Conservation (phyloP, 2,113 vertebrate genomes). For the Coreoperca whiteheadi region DNA sequence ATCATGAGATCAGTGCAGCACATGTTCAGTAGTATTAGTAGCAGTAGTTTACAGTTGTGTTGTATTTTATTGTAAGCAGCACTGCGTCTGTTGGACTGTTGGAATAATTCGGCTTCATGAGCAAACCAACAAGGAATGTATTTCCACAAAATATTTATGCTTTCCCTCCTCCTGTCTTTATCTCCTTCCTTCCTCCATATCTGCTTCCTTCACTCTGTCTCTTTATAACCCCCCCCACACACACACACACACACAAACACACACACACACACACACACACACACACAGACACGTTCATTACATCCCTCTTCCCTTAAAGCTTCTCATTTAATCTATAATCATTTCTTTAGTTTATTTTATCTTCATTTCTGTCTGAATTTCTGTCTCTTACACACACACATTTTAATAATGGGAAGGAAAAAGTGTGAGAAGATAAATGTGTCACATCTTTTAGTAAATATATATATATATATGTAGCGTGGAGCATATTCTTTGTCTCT, state of each 20-base stretch:
- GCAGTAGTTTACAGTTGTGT: neutral
- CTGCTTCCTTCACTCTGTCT: conserved; percentile 68
- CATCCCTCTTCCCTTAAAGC: neutral
- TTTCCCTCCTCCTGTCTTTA: conserved; percentile 63
- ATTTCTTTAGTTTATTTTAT: neutral
- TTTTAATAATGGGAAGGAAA: neutral
- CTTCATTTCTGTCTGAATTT: neutral
- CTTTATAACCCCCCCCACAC: neutral
- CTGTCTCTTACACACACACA: neutral
- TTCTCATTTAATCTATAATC: neutral
- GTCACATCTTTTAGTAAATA: neutral
- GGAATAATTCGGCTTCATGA: conserved; percentile 36
- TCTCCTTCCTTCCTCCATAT: conserved; percentile 78
- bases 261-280: neutral
- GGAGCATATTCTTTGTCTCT: neutral
- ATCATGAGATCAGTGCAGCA: neutral
- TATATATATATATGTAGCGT: neutral
- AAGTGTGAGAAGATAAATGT: neutral
- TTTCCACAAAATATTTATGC: conserved; percentile 67
- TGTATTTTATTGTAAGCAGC: neutral
- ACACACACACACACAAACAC: neutral
- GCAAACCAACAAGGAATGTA: conserved; percentile 58
- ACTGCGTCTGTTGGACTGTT: neutral
- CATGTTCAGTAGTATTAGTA: neutral
- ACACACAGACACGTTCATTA: neutral